Conservation (phyloP, 1,140 invertebrate species). For the Drosophila gunungcola region DNA sequence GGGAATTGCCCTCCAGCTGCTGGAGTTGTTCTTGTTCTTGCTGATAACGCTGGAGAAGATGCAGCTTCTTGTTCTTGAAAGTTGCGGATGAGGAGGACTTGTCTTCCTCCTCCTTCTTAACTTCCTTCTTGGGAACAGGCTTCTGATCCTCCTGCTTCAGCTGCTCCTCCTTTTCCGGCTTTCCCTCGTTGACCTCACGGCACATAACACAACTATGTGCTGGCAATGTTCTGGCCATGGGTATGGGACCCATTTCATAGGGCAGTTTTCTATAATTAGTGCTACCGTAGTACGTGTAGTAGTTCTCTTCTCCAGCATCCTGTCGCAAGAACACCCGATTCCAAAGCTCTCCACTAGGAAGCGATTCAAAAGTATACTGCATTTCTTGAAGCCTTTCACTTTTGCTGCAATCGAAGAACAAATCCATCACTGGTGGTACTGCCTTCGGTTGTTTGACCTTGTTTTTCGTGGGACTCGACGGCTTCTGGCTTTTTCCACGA, state of each 20-base stretch:
- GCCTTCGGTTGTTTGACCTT: slow-evolving; percentile 14
- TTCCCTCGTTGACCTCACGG: slow-evolving; percentile 7
- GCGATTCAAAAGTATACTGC: slow-evolving; percentile 90
- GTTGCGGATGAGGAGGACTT: slow-evolving; percentile 41
- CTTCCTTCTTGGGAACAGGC: slow-evolving; percentile 31
- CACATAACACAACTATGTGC: slow-evolving; percentile 78
- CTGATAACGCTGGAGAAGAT: slow-evolving; percentile 74
- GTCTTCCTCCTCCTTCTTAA: slow-evolving; percentile 30
- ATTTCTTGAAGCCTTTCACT: slow-evolving; percentile 86
- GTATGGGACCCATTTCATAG: slow-evolving; percentile 89
- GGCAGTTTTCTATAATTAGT: slow-evolving; percentile 89
- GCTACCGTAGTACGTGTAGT: slow-evolving; percentile 75
- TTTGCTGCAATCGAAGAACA: slow-evolving; percentile 65
- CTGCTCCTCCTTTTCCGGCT: background rate
- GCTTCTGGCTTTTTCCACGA: slow-evolving; percentile 20
- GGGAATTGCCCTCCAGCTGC: slow-evolving; percentile 29
- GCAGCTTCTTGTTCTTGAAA: slow-evolving; percentile 78
- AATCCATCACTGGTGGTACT: slow-evolving; percentile 28
- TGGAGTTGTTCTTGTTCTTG: slow-evolving; percentile 70
- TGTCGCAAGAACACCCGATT: slow-evolving; percentile 91
- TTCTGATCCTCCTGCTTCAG: slow-evolving; percentile 26
- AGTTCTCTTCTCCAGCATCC: slow-evolving; percentile 88
- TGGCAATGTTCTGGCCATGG: slow-evolving; percentile 82
- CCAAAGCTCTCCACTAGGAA: slow-evolving; percentile 91
- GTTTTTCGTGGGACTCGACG: slow-evolving; percentile 22